These are phyloP conservation scores for Abrostola tripartita DNA, from an alignment of 2,888 invertebrate species.

Conservation along the genomic window DNA sequence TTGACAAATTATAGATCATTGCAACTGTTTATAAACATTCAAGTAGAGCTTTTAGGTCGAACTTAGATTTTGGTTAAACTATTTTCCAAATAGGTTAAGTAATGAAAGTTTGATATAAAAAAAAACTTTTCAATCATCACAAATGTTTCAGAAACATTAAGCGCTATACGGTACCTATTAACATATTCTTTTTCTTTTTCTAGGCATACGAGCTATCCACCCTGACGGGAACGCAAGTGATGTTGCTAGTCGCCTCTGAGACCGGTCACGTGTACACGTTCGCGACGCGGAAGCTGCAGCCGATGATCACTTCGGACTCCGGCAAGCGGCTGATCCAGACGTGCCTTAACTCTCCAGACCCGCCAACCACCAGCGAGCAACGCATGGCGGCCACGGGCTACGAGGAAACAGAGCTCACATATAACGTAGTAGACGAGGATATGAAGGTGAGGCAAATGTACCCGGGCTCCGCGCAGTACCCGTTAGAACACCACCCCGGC, in stretches of 20 bases:
- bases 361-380: conserved; percentile 95
- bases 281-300: conserved; percentile 99
- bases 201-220: conserved; percentile 99
- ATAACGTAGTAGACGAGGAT: conserved; percentile 98
- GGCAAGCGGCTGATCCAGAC: conserved; percentile 99
- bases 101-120: conserved; percentile 5
- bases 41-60: conserved; percentile 16
- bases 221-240: conserved; percentile 99
- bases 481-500: conserved; percentile 90
- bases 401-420: conserved; percentile 99
- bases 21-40: conserved; percentile 16
- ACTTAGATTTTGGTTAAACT: background rate
- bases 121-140: conserved; percentile 26
- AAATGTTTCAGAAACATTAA: conserved; percentile 61
- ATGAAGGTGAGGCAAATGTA: conserved; percentile 99
- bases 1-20: conserved; percentile 14
- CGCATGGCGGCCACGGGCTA: conserved; percentile 99
- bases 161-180: conserved; percentile 9
- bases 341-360: conserved; percentile 99
- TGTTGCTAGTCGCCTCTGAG: conserved; percentile 99
- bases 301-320: conserved; percentile 99
- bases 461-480: conserved; percentile 92
- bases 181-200: conserved; percentile 56
- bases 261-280: conserved; percentile 99
- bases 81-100: conserved; percentile 8